Evolutionary conservation across 2,113 vertebrate genomes (phyloP), one percentile per base, ranked within the genome.

Genomic region (Ageneiosus marmoratus): DNA sequence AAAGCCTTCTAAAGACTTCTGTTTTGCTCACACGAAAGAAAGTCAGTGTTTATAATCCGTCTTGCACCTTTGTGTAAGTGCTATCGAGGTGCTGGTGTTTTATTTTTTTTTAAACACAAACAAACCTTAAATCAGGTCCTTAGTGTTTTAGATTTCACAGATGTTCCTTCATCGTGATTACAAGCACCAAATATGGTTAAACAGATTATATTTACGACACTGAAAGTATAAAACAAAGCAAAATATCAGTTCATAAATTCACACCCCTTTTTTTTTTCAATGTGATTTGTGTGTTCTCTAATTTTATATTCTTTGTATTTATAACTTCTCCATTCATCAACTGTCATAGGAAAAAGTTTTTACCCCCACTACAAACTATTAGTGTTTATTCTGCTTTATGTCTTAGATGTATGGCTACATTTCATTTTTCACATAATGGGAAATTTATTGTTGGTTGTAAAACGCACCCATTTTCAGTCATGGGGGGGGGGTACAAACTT

Each of bases 401-500:
- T 10, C 46, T 44, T 72, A n/a, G 44, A 46, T 24, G 10, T 48
- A 24, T 24, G 3, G 20, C 22, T 4, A 12, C 34, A 2, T 48
- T 48, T n/a, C 0, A 24, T 41, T 20, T 41, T 69, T 11, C 27
- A 10, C 24, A n/a, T 24, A 44, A 44, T 41, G 37, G 37, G 18
- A 24, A 12, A 11, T 27, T 11, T 60, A 29, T 62, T 34, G 18
- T 62, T 29, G 10, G 10, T 58, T 58, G 9, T 62, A 15, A 4
- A 16, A 32, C 9, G 29, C 10, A 22, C 8, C n/a, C 5, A 2
- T 65, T 29, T 34, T 34, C 32, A 44, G 24, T 20, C 65, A 13
- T 9, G 50, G 72, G 60, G 70, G 46, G 50, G n/a, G n/a, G n/a
- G n/a, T 37, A 27, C 20, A 75, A 75, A 53, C 18, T 74, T 74